Base-by-base conservation (phyloP, 2,113 vertebrate species). In the Caranx ignobilis region DNA sequence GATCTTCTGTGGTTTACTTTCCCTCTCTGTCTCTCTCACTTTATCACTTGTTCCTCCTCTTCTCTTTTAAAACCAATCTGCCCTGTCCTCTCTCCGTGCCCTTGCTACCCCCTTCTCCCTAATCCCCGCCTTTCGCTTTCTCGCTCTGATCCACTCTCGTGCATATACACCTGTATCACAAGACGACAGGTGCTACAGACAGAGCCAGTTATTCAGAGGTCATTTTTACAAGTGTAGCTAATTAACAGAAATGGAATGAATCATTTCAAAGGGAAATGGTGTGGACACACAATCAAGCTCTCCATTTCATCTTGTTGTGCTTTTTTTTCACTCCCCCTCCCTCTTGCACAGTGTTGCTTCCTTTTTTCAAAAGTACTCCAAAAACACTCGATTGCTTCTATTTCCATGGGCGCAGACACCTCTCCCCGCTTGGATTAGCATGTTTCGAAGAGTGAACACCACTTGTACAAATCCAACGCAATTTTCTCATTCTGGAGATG, bases 211-310 rank as follows among this genome's bases (percentile, higher is more conserved):
- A 77, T 87, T 74, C 87, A 90, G 85, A 89, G 92, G 92, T 91
- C 89, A 91, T 80, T 91, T 91, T 89, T 64, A 85, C 76, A 87
- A 94, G 88, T 91, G 84, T 57, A 71, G 87, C 90, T 92, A 93
- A 94, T 95, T 93, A 93, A 81, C 79, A 78, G 84, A 86, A 64
- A 77, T 18, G 68, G 67, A 79, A 88, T 83, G 57, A 88, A 81
- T 89, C 34, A 89, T 89, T 90, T 93, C 87, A 92, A 86, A 90
- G 63, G 76, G 83, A 85, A 56, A 77, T 67, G 63, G 61, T 82
- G 83, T 77, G 79, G 78, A 84, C 56, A 71, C 67, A 82, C 75
- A 86, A 77, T 82, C 63, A 78, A 60, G 66, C 52, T 39, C 64
- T 85, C 59, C 50, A 77, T 82, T 81, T 89, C 83, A 84, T 89